A percentile compares a stretch with the other conserved stretches of the same genome.
These are phyloP conservation scores for Tetraodon nigroviridis DNA, from an alignment of 2,113 vertebrate species.

Conservation along the genomic window DNA sequence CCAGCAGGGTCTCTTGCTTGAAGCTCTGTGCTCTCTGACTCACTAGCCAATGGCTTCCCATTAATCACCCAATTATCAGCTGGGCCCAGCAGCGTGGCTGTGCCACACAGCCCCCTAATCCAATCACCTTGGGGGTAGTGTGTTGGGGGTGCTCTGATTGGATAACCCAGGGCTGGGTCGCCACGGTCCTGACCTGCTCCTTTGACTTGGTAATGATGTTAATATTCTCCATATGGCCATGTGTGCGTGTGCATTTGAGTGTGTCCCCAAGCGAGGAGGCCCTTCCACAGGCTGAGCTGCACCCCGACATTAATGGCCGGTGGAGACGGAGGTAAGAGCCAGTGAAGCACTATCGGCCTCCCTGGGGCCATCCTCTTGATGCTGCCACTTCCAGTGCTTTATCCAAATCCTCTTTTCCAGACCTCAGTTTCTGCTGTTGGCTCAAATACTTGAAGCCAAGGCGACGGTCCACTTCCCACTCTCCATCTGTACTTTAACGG, in stretches of 20 bases:
- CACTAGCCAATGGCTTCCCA: constrained; percentile 43
- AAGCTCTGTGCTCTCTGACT: constrained; percentile 20
- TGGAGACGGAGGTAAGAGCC: constrained; percentile 46
- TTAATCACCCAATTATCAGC: constrained; percentile 68
- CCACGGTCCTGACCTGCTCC: constrained; percentile 53
- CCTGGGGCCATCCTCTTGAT: constrained; percentile 43
- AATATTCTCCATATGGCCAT: constrained; percentile 67
- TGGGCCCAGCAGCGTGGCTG: constrained; percentile 18
- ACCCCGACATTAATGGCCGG: constrained; percentile 41
- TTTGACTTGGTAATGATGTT: constrained; percentile 70
- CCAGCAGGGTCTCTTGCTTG: not conserved
- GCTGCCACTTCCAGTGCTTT: constrained; percentile 25
- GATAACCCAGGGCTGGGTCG: constrained; percentile 64
- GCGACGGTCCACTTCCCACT: constrained; percentile 12
- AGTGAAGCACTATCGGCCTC: constrained; percentile 43
- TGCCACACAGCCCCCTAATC: constrained; percentile 57
- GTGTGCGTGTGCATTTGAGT: constrained; percentile 16
- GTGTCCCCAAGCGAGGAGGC: constrained; percentile 29
- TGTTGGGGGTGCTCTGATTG: constrained; percentile 59
- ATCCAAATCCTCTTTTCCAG: constrained; percentile 39
- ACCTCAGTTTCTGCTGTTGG: constrained; percentile 22
- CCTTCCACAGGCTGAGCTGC: constrained; percentile 34
- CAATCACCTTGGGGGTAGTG: constrained; percentile 60
- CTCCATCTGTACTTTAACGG: constrained; percentile 13
- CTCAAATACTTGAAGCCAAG: constrained; percentile 19